These are phyloP conservation scores for Tetrapedia diversipes DNA, from an alignment of 2,888 invertebrate genomes.

Conservation along the genomic window DNA sequence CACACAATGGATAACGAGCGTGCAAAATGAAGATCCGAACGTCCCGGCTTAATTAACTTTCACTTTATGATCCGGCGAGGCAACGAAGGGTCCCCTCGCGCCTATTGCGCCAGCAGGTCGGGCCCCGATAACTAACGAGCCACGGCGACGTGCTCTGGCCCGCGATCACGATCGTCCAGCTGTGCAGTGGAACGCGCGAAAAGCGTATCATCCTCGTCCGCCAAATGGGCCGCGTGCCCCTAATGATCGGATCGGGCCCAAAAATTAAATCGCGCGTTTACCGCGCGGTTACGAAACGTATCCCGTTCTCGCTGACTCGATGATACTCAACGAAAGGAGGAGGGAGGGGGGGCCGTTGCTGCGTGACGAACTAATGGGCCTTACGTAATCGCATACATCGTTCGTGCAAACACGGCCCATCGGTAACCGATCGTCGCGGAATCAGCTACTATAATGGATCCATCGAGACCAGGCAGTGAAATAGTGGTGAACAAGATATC, in stretches of 20 bases:
- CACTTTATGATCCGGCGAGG: constrained; percentile 43
- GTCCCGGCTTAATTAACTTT: constrained; percentile 53
- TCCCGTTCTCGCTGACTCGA: constrained; percentile 34
- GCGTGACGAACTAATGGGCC: constrained; percentile 46
- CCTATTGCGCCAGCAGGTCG: constrained; percentile 29
- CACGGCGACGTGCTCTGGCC: constrained; percentile 10
- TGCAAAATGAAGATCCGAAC: constrained; percentile 31
- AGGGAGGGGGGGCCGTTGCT: too few relatives aligned
- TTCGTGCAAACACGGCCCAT: constrained; percentile 17
- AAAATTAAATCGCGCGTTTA: constrained; percentile 48
- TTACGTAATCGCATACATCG: constrained; percentile 52
- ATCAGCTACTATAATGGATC: too few relatives aligned
- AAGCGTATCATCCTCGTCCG: constrained; percentile 14
- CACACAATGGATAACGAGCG: constrained; percentile 31
- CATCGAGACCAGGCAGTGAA: too few relatives aligned
- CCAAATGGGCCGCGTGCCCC: background rate
- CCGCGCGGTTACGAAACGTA: constrained; percentile 34
- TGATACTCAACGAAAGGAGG: constrained; percentile 36
- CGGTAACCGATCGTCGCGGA: constrained; percentile 31
- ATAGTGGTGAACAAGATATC: too few relatives aligned
- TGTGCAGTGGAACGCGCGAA: background rate
- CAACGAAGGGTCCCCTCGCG: constrained; percentile 31
- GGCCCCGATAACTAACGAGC: constrained; percentile 33
- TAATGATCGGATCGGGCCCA: constrained; percentile 27
- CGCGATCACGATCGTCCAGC: constrained; percentile 7